These are phyloP conservation scores for Lytechinus pictus DNA, from an alignment of 35 echinoderm and acorn worm genomes.

Conservation along the genomic window DNA sequence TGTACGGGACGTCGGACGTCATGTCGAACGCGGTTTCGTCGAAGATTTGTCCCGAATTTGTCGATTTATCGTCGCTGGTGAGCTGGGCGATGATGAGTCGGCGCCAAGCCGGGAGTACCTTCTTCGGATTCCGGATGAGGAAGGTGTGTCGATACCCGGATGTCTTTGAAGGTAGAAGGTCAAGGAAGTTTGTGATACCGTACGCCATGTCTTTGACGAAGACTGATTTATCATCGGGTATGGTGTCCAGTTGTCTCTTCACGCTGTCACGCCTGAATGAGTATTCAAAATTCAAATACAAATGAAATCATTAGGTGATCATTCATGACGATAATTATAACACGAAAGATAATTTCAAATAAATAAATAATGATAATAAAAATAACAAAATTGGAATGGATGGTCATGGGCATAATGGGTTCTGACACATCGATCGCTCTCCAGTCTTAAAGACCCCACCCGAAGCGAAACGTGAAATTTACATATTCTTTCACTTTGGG, in stretches of 20 bases:
- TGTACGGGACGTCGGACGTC: constrained; percentile 13
- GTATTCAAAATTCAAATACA: too few species aligned
- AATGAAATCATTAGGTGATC: neutral
- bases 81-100: neutral
- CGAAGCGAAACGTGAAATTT: too few species aligned
- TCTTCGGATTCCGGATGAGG: constrained; percentile 60
- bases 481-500: too few species aligned
- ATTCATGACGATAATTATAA: too few species aligned
- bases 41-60: neutral
- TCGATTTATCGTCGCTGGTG: neutral
- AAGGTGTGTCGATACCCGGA: constrained; percentile 58
- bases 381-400: too few species aligned
- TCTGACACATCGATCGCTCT: too few species aligned
- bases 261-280: constrained; percentile 52
- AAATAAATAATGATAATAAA: too few species aligned
- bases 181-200: constrained; percentile 9
- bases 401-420: too few species aligned
- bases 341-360: too few species aligned
- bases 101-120: constrained; percentile 53
- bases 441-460: too few species aligned
- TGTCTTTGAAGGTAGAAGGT: neutral
- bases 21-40: constrained; percentile 9
- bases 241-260: constrained; percentile 47
- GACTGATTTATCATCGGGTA: constrained; percentile 15
- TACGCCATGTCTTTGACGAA: constrained; percentile 78